A percentile compares a stretch with the other conserved stretches of the same genome.
Evolutionary conservation across 2,113 vertebrate species (phyloP).

Genomic region (Rhizomys pruinosus): DNA sequence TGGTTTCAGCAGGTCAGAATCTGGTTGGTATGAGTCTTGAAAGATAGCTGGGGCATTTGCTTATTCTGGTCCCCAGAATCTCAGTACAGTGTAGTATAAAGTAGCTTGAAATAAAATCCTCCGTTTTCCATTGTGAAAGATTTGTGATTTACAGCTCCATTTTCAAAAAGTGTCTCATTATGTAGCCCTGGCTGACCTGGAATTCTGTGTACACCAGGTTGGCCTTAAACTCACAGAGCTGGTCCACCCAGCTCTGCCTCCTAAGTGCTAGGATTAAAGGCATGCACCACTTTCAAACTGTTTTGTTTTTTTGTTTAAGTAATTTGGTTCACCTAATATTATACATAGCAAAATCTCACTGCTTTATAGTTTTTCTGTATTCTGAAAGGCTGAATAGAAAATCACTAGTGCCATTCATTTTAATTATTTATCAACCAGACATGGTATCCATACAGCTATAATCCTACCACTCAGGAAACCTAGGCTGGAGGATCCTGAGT

Average conservation of each 20-base stretch:
- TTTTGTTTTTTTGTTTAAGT: too few relatives aligned
- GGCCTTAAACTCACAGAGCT: too few relatives aligned
- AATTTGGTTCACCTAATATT: neutral
- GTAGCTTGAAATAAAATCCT: constrained; percentile 15
- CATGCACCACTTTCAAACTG: too few relatives aligned
- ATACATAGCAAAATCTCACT: constrained; percentile 10
- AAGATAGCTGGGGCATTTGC: constrained; percentile 24
- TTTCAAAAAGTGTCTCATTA: constrained; percentile 2
- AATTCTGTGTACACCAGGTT: too few relatives aligned
- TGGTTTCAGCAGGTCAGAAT: constrained; percentile 52
- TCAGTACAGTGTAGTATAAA: constrained; percentile 37
- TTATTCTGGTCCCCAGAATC: constrained; percentile 48
- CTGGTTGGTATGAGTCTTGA: constrained; percentile 44
- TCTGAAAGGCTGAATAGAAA: neutral
- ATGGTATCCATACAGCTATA: neutral
- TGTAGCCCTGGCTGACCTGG: too few relatives aligned
- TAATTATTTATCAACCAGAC: neutral
- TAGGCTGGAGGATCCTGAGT: neutral
- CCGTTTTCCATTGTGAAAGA: constrained; percentile 25
- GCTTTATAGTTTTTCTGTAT: constrained; percentile 27
- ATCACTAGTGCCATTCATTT: neutral
- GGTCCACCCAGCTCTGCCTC: too few relatives aligned
- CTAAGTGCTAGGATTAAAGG: too few relatives aligned
- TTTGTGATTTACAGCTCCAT: constrained; percentile 4
- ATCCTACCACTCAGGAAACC: neutral